Conservation (phyloP, 2,888 invertebrate species). For the Drosophila subquinaria region DNA sequence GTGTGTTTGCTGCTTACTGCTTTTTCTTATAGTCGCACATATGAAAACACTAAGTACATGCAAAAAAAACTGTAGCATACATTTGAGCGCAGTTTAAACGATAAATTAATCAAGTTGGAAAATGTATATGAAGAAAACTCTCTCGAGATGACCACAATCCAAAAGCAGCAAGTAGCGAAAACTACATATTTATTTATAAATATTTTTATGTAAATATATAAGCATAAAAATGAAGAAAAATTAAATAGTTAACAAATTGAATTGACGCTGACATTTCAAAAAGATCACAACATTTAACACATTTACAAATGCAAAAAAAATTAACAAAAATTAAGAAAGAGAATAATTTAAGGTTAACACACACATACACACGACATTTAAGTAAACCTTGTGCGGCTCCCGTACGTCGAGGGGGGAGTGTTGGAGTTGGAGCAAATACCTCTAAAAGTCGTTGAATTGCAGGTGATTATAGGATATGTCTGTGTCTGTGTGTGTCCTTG, state of each 20-base stretch:
- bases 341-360: slow-evolving; percentile 13
- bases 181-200: slow-evolving; percentile 43
- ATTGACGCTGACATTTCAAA: slow-evolving; percentile 18
- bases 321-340: slow-evolving; percentile 1
- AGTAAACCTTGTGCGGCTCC: slow-evolving; percentile 29
- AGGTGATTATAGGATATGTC: slow-evolving; percentile 5
- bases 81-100: slow-evolving; percentile 56
- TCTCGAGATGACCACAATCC: slow-evolving; percentile 33
- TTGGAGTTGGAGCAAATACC: slow-evolving; percentile 17
- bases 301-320: slow-evolving; percentile 54
- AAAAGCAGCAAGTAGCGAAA: slow-evolving; percentile 64
- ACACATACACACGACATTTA: slow-evolving; percentile 46
- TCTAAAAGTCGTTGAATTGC: slow-evolving; percentile 12
- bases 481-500: slow-evolving; percentile 1
- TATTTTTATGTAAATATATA: slow-evolving; percentile 28
- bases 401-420: neutral
- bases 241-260: slow-evolving; percentile 22
- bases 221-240: slow-evolving; percentile 26
- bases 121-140: slow-evolving; percentile 15
- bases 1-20: no score
- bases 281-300: slow-evolving; percentile 57
- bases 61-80: slow-evolving; percentile 75
- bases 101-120: neutral
- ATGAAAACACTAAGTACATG: slow-evolving; percentile 42
- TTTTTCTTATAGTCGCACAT: no score